Base-by-base conservation (phyloP, 1,140 invertebrate species). In the Meloidogyne exigua region DNA sequence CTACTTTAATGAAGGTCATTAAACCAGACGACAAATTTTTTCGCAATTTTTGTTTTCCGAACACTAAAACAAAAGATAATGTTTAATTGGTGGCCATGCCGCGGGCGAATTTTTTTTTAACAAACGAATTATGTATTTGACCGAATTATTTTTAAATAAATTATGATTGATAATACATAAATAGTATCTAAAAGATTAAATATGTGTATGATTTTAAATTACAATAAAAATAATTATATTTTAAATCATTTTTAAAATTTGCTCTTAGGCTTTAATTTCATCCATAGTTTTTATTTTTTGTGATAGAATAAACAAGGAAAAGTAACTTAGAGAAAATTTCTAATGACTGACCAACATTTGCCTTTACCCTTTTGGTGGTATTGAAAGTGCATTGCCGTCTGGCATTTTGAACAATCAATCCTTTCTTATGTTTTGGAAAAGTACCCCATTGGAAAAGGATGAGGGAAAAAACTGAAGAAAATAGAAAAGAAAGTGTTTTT, bases 401-500 rank as follows among this genome's bases (percentile, higher is more conserved):
- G 18, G 4, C 18, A 57, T 57, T 57, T 57, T 57, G 49, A 57
- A 57, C 49, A 57, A 57, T 57, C 49, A 57, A 57, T 57, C 49
- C 49, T 57, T 57, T 57, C 21, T 57, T 57, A 4, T 57, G 18
- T 12, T 57, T 57, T 57, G 0, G n/a, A 57, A 57, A 57, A 57
- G 18, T 57, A n/a, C 49, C 13, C 49, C 49, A 12, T 1, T n/a
- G 49, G 49, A 57, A n/a, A 57, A 15, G 49, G 49, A 57, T 57
- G 49, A 0, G 13, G 28, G 9, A 39, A n/a, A 57, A n/a, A 57
- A 57, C 7, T 0, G 49, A n/a, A 18, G 21, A 57, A 44, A 57
- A n/a, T n/a, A 57, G 49, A 57, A 57, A 57, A 57, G 49, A 57
- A 57, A 57, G 49, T 57, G 49, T 57, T n/a, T 57, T 57, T 57